phyloP scores from a whole-genome alignment of 2,797 vertebrate genomes.

The Limnodromus scolopaceus region DNA sequence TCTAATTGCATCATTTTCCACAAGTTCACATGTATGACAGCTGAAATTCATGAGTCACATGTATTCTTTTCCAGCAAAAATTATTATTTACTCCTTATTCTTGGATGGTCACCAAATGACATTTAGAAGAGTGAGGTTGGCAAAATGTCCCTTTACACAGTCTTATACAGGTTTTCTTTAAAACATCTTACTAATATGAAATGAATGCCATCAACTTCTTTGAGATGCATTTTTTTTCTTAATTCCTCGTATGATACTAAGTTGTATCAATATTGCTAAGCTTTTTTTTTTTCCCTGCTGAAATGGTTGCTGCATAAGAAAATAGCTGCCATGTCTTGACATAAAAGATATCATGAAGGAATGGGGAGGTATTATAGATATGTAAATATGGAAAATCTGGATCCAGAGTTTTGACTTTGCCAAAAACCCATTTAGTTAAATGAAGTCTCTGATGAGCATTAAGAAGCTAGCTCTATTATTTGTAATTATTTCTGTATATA shows the following conservation, averaged over 20 bases:
- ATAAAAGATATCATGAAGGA: not conserved
- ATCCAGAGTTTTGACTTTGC: not conserved
- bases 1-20: constrained; percentile 32
- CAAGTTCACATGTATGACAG: constrained; percentile 11
- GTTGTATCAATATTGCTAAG: not conserved
- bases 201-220: not conserved
- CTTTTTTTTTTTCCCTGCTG: not conserved
- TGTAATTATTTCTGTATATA: not conserved
- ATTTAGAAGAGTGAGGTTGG: not conserved
- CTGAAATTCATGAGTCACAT: constrained; percentile 32
- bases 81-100: not conserved
- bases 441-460: not conserved
- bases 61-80: constrained; percentile 11
- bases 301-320: not conserved
- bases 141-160: not conserved
- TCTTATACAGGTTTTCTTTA: not conserved
- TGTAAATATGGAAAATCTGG: not conserved
- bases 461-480: not conserved
- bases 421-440: not conserved
- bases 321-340: not conserved
- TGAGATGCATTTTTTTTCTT: not conserved
- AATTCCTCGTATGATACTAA: not conserved
- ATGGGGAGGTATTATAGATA: not conserved
- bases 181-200: not conserved
- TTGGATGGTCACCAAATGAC: not conserved